Evolutionary conservation across 2,888 invertebrate species (phyloP).

Genomic region (Euzophera pinguis): DNA sequence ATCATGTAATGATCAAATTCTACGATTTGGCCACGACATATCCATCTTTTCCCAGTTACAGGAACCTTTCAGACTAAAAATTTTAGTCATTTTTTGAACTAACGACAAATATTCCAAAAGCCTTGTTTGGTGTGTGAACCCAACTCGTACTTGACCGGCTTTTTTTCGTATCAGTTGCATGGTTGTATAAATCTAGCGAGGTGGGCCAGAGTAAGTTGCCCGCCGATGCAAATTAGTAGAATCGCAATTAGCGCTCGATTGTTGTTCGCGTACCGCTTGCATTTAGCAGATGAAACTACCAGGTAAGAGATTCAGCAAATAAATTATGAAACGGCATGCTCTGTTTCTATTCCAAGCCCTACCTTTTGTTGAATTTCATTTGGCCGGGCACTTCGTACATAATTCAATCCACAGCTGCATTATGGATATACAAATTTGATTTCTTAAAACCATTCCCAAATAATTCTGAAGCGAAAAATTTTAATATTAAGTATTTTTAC

Average conservation of each 20-base stretch:
- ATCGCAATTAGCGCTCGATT: constrained; percentile 71
- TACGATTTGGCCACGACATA: too few species aligned
- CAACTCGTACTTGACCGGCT: too few species aligned
- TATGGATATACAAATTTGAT: constrained; percentile 9
- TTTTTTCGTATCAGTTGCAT: constrained; percentile 17
- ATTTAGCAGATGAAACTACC: constrained; percentile 63
- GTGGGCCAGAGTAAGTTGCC: constrained; percentile 38
- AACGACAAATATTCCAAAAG: too few species aligned
- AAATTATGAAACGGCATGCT: constrained; percentile 48
- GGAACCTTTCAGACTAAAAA: too few species aligned
- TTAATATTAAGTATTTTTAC: constrained; percentile 4
- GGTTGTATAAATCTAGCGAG: constrained; percentile 33
- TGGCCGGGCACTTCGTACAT: constrained; percentile 21
- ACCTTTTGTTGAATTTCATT: constrained; percentile 29
- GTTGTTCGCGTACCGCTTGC: constrained; percentile 57
- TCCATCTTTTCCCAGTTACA: too few species aligned
- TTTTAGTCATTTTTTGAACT: too few species aligned
- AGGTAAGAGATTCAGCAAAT: constrained; percentile 57
- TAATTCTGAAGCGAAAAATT: background rate
- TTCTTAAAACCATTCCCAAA: background rate
- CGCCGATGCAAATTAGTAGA: constrained; percentile 67
- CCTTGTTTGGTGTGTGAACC: too few species aligned
- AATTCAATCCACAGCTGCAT: constrained; percentile 21
- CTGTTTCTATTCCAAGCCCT: constrained; percentile 35
- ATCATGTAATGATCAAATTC: too few species aligned